Conservation (phyloP, 1,140 invertebrate genomes). For the Dendrolimus punctatus region DNA sequence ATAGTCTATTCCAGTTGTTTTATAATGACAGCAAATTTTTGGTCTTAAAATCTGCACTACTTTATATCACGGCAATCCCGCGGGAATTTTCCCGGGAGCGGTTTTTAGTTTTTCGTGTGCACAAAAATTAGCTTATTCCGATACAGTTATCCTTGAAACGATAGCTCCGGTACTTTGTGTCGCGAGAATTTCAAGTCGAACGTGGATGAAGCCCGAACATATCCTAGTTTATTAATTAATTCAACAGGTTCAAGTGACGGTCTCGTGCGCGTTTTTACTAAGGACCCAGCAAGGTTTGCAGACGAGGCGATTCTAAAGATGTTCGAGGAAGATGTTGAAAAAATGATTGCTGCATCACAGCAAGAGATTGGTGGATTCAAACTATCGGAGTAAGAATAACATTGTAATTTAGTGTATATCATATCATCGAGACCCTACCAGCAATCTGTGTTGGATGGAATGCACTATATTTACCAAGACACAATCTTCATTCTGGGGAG, state of each 20-base stretch:
- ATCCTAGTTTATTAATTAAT: not conserved
- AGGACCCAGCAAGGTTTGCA: constrained; percentile 78
- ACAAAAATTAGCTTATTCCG: too few species aligned
- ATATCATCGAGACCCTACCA: not conserved
- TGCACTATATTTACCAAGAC: too few species aligned
- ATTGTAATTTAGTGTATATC: not conserved
- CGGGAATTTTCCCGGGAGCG: too few species aligned
- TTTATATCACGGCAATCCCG: too few species aligned
- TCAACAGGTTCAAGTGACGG: constrained; percentile 83
- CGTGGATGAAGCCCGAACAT: constrained; percentile 89
- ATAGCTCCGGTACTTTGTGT: too few species aligned
- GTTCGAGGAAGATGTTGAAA: constrained; percentile 81
- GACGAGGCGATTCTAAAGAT: constrained; percentile 72
- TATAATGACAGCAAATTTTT: too few species aligned
- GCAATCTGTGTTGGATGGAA: too few species aligned
- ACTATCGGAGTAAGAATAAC: constrained; percentile 78
- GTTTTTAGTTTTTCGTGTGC: too few species aligned
- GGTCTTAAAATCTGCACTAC: too few species aligned
- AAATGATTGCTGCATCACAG: constrained; percentile 71
- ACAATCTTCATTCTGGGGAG: too few species aligned
- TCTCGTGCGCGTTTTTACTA: constrained; percentile 87
- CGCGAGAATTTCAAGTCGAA: constrained; percentile 62
- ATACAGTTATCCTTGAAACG: too few species aligned
- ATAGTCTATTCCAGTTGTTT: too few species aligned
- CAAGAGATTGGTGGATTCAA: constrained; percentile 88